Percentiles rank a stretch among this genome's conserved stretches.
These are phyloP conservation scores for Drosophila austrosaltans DNA, from an alignment of 2,888 invertebrate species.

Conservation along the genomic window DNA sequence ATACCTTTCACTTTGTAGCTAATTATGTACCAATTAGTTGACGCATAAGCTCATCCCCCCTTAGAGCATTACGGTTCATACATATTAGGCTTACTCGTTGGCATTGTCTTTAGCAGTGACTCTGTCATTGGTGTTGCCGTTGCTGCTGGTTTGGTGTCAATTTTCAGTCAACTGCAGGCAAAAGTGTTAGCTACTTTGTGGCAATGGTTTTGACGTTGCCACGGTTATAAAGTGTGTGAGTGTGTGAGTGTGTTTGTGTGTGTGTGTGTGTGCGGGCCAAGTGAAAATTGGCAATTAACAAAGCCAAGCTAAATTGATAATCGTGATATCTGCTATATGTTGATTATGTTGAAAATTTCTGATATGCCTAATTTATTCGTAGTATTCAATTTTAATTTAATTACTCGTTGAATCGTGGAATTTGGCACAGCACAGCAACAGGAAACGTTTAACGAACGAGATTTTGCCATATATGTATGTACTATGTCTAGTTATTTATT, in stretches of 20 bases:
- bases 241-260: neutral
- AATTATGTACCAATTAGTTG: conserved; percentile 67
- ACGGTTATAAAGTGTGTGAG: neutral
- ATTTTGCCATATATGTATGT: too few species aligned
- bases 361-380: too few species aligned
- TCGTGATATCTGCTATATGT: too few species aligned
- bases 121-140: neutral
- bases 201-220: conserved; percentile 1
- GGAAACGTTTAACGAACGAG: too few species aligned
- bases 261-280: neutral
- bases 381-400: too few species aligned
- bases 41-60: conserved; percentile 14
- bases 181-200: conserved; percentile 13
- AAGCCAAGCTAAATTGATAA: too few species aligned
- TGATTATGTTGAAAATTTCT: too few species aligned
- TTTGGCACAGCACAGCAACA: too few species aligned
- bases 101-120: neutral
- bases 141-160: neutral
- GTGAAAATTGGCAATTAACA: too few species aligned
- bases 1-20: conserved; percentile 45
- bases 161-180: conserved; percentile 10
- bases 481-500: too few species aligned
- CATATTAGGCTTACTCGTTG: conserved; percentile 1
- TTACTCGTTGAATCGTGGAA: too few species aligned
- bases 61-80: neutral